Evolutionary conservation across 2,888 invertebrate genomes (phyloP), one percentile per base, ranked within the genome.

Genomic region (Kryphioiulus occultus): DNA sequence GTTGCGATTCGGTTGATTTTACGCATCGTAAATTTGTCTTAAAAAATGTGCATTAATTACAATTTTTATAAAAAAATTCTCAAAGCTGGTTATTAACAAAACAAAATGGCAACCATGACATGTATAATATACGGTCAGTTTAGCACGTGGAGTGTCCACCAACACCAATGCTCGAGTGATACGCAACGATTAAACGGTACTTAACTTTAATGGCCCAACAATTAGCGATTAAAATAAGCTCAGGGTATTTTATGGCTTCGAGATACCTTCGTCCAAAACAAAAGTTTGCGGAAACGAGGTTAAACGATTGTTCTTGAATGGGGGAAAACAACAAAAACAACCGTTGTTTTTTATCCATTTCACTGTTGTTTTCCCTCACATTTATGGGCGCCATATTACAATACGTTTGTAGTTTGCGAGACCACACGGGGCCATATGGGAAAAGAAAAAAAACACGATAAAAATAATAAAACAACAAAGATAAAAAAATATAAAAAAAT

Each of bases 371-470:
- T 30, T 78, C 35, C 35, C 3, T 30, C 30, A 30, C 78, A 30
- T 78, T 78, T 78, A 78, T 78, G 78, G 26, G 78, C 15, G 78
- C 78, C 26, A 4, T 30, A 78, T 30, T 78, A 30, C 15, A 78
- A 78, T 30, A 30, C 30, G 4, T 1, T 9, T 3, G 12, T 30
- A 44, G 30, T 78, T 30, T 26, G 30, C 26, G 26, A 30, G 78
- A 78, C 78, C 78, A 30, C 78, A 78, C 78, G 78, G 78, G 78
- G 78, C 30, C 30, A 78, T 78, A 78, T 78, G 30, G 78, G n/a
- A 0, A n/a, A 44, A 44, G 78, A 9, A 0, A n/a, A 44, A 44
- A 44, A 44, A 30, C 12, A 26, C 9, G 30, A 78, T 30, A 78
- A 78, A 30, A 78, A 78, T 30, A 78, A 30, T 78, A 78, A 78